phyloP scores from a whole-genome alignment of 2,797 vertebrate genomes.

The Hybognathus amarus region DNA sequence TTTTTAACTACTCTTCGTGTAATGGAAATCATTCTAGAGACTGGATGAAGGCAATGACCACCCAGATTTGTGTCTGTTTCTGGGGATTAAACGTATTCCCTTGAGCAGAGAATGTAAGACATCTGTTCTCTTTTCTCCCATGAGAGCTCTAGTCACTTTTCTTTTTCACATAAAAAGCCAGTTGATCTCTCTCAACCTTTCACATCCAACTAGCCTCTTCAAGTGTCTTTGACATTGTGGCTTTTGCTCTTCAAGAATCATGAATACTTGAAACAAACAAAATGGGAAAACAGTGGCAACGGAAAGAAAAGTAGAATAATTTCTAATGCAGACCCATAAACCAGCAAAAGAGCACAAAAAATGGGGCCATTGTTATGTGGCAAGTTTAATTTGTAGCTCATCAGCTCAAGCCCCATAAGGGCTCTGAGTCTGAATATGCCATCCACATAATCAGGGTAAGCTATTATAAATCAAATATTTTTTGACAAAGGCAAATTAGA shows the following conservation, averaged over 20 bases:
- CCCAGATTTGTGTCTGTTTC: conserved; percentile 26
- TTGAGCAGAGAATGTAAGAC: conserved; percentile 14
- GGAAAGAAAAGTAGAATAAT: not conserved
- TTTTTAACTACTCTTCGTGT: too few relatives aligned
- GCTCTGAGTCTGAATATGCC: not conserved
- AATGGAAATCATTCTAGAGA: too few relatives aligned
- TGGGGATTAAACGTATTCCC: not conserved
- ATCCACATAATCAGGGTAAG: conserved; percentile 1
- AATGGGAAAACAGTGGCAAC: not conserved
- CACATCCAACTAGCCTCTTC: conserved; percentile 5
- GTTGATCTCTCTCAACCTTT: conserved; percentile 19
- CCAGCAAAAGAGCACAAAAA: not conserved
- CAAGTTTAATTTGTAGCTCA: conserved; percentile 35
- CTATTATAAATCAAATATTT: not conserved
- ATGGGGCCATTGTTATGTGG: conserved; percentile 12
- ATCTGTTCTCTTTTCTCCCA: conserved; percentile 4
- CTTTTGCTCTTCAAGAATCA: conserved; percentile 32
- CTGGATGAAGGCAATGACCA: not conserved
- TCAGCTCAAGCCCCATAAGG: conserved; percentile 6
- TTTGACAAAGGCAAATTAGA: not conserved
- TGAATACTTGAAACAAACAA: conserved; percentile 2
- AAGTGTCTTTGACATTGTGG: conserved; percentile 11
- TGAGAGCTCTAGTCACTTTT: conserved; percentile 25
- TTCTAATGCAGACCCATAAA: conserved; percentile 9
- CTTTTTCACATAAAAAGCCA: conserved; percentile 20